Percentiles rank a stretch among this genome's conserved stretches.
Evolutionary conservation across 2,888 invertebrate species (phyloP).

Genomic region (Athalia circularis): DNA sequence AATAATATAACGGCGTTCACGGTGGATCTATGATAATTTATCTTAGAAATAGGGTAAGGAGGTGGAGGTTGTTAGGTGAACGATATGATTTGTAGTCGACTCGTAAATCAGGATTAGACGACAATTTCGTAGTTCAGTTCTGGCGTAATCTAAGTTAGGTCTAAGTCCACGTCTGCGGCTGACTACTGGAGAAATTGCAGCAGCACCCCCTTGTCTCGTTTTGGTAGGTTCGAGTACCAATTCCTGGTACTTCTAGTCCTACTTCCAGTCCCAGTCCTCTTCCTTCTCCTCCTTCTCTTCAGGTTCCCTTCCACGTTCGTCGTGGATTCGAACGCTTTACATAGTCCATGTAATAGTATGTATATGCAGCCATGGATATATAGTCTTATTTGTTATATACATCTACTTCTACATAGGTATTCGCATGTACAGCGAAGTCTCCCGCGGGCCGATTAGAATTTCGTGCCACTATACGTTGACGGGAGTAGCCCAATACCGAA

Average conservation of each 20-base stretch:
- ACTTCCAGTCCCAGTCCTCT: background rate
- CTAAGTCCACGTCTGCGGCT: constrained; percentile 54
- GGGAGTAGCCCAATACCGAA: constrained; percentile 4
- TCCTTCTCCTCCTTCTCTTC: background rate
- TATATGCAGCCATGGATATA: too few species aligned
- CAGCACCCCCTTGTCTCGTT: constrained; percentile 15
- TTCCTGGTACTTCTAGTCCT: background rate
- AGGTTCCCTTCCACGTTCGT: background rate
- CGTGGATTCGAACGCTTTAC: too few species aligned
- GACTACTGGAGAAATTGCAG: constrained; percentile 49
- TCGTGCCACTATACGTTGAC: constrained; percentile 36
- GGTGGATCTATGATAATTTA: too few species aligned
- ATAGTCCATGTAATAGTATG: too few species aligned
- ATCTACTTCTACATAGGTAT: too few species aligned
- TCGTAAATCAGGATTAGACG: constrained; percentile 63
- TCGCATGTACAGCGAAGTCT: background rate
- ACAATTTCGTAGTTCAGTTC: constrained; percentile 43
- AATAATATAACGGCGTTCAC: too few species aligned
- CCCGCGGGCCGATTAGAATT: constrained; percentile 61
- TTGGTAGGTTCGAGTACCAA: background rate
- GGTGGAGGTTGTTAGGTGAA: background rate
- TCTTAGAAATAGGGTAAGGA: background rate
- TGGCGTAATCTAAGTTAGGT: constrained; percentile 58
- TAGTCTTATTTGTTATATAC: too few species aligned
- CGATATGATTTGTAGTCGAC: constrained; percentile 61